These are phyloP conservation scores for Pelecanus crispus DNA, from an alignment of 2,113 vertebrate genomes.

Conservation along the genomic window DNA sequence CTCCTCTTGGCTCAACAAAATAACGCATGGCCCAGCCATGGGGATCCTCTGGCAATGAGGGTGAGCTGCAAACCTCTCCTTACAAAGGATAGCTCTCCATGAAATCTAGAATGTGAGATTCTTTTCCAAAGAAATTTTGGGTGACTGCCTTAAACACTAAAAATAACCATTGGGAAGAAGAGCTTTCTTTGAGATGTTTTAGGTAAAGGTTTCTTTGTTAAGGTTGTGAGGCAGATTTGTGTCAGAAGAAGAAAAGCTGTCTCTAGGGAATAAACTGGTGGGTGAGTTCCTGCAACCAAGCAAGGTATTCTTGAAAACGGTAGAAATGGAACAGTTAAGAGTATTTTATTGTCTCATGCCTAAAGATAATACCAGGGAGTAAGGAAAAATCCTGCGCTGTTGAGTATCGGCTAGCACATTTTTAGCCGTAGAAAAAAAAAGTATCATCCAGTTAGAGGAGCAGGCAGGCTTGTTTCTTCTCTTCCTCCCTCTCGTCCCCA, in stretches of 20 bases:
- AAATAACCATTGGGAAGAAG: neutral
- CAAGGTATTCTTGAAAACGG: neutral
- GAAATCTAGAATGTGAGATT: neutral
- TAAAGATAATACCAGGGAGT: neutral
- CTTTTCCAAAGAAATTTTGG: neutral
- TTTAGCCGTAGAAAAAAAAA: neutral
- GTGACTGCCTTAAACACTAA: neutral
- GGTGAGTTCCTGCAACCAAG: neutral
- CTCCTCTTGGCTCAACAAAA: neutral
- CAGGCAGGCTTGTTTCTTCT: neutral
- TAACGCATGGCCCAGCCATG: rapidly evolving
- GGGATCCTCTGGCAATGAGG: neutral
- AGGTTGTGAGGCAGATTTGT: neutral
- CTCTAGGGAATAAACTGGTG: neutral
- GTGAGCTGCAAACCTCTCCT: neutral
- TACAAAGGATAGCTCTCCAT: neutral
- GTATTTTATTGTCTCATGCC: neutral
- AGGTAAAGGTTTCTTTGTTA: neutral
- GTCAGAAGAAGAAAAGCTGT: neutral
- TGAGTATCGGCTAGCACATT: neutral
- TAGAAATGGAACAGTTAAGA: neutral
- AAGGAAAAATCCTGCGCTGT: neutral
- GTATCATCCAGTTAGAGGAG: neutral
- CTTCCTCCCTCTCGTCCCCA: neutral
- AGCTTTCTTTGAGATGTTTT: neutral